These are phyloP conservation scores for Pocillopora meandrina DNA, from an alignment of 92 coral and sea anemone genomes.

Conservation along the genomic window DNA sequence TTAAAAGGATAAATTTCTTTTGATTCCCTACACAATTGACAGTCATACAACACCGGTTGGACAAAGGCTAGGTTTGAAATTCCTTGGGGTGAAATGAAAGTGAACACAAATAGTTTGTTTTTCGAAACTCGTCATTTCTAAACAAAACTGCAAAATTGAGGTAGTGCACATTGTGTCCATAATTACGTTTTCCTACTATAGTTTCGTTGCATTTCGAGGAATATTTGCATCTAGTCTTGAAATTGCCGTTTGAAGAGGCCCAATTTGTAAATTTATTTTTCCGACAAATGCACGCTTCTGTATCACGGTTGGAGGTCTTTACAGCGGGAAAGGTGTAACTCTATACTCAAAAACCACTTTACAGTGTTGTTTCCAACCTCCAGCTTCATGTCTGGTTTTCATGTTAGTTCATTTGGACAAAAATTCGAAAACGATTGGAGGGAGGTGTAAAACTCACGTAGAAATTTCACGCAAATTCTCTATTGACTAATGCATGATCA, in stretches of 20 bases:
- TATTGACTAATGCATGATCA: background rate
- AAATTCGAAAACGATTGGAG: constrained; percentile 7
- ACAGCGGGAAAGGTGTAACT: background rate
- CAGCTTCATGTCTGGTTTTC: background rate
- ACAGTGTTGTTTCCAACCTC: constrained; percentile 7
- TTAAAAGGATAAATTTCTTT: constrained; percentile 25
- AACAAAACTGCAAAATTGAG: background rate
- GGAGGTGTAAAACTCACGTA: background rate
- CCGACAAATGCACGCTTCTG: background rate
- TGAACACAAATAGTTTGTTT: background rate
- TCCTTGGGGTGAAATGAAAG: background rate
- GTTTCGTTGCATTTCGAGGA: background rate
- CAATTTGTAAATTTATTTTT: background rate
- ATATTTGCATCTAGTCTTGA: background rate
- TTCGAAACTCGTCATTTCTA: background rate
- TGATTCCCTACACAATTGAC: constrained; percentile 22
- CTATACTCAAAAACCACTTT: background rate
- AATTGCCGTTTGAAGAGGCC: background rate
- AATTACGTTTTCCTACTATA: background rate
- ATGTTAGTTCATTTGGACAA: background rate
- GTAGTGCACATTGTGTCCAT: background rate
- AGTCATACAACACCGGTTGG: constrained; percentile 18
- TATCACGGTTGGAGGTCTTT: background rate
- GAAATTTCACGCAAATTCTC: constrained; percentile 6
- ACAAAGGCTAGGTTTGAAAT: constrained; percentile 10